A percentile compares a stretch with the other conserved stretches of the same genome.
Conservation (phyloP, 1,140 invertebrate genomes). For the Aphis craccivora region DNA sequence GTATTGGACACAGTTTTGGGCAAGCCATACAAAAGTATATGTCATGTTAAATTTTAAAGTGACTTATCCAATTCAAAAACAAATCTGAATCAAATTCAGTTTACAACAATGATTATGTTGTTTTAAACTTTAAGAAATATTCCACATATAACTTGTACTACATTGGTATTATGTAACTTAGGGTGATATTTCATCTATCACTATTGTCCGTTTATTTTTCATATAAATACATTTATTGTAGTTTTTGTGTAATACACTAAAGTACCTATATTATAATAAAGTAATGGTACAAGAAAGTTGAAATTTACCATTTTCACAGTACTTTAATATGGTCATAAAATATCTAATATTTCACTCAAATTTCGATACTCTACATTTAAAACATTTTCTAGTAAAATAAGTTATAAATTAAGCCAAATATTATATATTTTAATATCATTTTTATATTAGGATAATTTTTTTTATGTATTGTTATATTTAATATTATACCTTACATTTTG, state of each 20-base stretch:
- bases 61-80: not conserved
- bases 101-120: not conserved
- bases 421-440: no score
- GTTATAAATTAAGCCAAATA: not conserved
- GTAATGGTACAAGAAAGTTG: not conserved
- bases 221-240: not conserved
- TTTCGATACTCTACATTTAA: not conserved
- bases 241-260: not conserved
- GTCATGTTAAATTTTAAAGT: slow-evolving; percentile 6
- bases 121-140: not conserved
- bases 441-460: no score
- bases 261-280: not conserved
- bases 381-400: not conserved
- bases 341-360: not conserved
- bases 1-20: not conserved
- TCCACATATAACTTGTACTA: not conserved
- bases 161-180: not conserved
- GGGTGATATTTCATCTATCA: not conserved
- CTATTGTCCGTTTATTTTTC: not conserved
- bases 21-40: not conserved
- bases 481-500: no score
- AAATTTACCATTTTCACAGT: not conserved
- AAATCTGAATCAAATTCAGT: not conserved
- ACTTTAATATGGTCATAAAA: not conserved
- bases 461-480: no score